Conservation (phyloP, 2,797 vertebrate species). For the Rhadinocentrus ornatus region DNA sequence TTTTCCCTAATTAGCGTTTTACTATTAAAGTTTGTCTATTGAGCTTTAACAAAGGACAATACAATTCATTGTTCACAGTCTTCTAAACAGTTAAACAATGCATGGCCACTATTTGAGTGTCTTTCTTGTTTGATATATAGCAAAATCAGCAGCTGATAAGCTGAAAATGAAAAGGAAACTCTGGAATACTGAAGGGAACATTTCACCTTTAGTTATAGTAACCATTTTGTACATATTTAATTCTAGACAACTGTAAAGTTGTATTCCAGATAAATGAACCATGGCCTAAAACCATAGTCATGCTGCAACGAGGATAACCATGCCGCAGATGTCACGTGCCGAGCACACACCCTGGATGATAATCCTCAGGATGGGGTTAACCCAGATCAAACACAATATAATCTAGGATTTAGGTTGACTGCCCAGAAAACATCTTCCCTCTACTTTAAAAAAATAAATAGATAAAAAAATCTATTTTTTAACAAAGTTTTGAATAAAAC, state of each 20-base stretch:
- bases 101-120: too few relatives aligned
- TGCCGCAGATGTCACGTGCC: conserved; percentile 50
- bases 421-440: conserved; percentile 53
- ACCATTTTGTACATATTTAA: not conserved
- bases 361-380: conserved; percentile 73
- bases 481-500: conserved; percentile 40
- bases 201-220: too few relatives aligned
- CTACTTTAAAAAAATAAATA: conserved; percentile 6
- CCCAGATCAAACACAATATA: conserved; percentile 75
- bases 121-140: too few relatives aligned
- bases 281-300: conserved; percentile 31
- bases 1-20: too few relatives aligned
- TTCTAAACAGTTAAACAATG: not conserved
- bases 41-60: too few relatives aligned
- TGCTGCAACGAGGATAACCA: conserved; percentile 45
- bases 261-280: conserved; percentile 13
- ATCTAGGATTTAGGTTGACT: conserved; percentile 71
- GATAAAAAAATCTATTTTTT: conserved; percentile 61
- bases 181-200: not conserved
- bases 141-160: too few relatives aligned
- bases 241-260: not conserved
- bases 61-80: not conserved
- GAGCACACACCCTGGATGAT: conserved; percentile 53
- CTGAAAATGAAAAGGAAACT: too few relatives aligned
- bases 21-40: too few relatives aligned